Conservation (phyloP, 2,113 vertebrate genomes). For the Otocyon megalotis region DNA sequence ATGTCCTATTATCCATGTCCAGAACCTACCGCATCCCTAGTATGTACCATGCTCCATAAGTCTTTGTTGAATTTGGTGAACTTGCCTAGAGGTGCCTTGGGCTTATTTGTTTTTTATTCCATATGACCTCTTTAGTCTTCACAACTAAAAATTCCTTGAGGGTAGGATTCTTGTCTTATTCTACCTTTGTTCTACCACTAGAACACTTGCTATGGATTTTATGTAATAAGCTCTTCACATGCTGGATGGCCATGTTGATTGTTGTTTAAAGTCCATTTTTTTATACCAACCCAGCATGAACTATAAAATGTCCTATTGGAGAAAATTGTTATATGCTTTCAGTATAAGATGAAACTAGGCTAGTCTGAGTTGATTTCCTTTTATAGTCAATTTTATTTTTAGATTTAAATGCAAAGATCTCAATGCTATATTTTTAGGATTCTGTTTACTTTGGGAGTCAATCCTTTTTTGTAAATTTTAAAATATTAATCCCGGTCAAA, state of each 20-base stretch:
- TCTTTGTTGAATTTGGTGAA: not conserved
- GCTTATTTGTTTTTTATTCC: not conserved
- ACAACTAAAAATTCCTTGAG: not conserved
- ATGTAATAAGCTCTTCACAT: not conserved
- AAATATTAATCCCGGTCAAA: conserved; percentile 20
- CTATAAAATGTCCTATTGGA: not conserved
- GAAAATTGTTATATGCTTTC: conserved; percentile 19
- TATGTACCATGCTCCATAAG: not conserved
- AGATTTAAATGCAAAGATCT: conserved; percentile 54
- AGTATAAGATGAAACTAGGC: not conserved
- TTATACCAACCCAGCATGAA: not conserved
- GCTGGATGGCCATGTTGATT: not conserved
- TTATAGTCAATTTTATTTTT: conserved; percentile 41
- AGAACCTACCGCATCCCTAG: not conserved
- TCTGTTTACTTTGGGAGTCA: conserved; percentile 1
- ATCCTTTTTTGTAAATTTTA: not conserved
- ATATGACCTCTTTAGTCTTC: not conserved
- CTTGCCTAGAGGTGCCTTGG: not conserved
- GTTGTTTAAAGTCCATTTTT: conserved; percentile 36
- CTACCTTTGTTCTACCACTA: not conserved
- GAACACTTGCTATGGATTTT: not conserved
- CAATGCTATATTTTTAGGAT: conserved; percentile 30
- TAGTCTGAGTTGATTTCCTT: not conserved
- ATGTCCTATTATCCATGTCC: not conserved
- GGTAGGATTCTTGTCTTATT: not conserved